These are phyloP conservation scores for Meloe dianella DNA, from an alignment of 2,888 invertebrate species.

Conservation along the genomic window DNA sequence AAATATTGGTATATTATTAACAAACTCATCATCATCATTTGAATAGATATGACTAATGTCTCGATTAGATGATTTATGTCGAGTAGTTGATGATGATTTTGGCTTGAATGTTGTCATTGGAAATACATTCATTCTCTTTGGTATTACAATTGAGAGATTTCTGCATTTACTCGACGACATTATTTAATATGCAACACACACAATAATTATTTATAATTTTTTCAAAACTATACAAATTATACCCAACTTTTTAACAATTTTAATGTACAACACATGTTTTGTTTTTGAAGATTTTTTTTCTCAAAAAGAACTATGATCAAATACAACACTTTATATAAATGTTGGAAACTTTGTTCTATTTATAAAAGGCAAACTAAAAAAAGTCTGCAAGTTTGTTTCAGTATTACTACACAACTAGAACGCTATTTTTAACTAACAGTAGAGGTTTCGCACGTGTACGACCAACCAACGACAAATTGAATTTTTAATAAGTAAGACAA, in stretches of 20 bases:
- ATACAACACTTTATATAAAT: neutral
- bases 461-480: neutral
- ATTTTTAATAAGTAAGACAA: slow-evolving; percentile 8
- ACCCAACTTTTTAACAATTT: slow-evolving; percentile 50
- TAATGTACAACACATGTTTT: slow-evolving; percentile 46
- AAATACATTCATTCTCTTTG: slow-evolving; percentile 11
- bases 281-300: slow-evolving; percentile 3
- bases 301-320: neutral
- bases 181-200: neutral
- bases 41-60: slow-evolving; percentile 40
- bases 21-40: slow-evolving; percentile 45
- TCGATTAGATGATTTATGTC: slow-evolving; percentile 32
- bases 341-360: neutral
- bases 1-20: slow-evolving; percentile 55
- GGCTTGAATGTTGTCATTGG: slow-evolving; percentile 13
- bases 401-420: slow-evolving; percentile 61
- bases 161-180: slow-evolving; percentile 45
- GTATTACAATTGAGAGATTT: slow-evolving; percentile 19
- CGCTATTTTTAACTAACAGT: slow-evolving; percentile 60
- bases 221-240: slow-evolving; percentile 37
- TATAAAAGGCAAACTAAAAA: slow-evolving; percentile 37
- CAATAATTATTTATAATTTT: slow-evolving; percentile 17
- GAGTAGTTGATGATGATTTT: slow-evolving; percentile 27
- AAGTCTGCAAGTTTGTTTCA: slow-evolving; percentile 52
- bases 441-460: slow-evolving; percentile 17